A percentile compares a stretch with the other conserved stretches of the same genome.
phyloP scores from a whole-genome alignment of 2,113 vertebrate species.

The Apodemus sylvaticus region DNA sequence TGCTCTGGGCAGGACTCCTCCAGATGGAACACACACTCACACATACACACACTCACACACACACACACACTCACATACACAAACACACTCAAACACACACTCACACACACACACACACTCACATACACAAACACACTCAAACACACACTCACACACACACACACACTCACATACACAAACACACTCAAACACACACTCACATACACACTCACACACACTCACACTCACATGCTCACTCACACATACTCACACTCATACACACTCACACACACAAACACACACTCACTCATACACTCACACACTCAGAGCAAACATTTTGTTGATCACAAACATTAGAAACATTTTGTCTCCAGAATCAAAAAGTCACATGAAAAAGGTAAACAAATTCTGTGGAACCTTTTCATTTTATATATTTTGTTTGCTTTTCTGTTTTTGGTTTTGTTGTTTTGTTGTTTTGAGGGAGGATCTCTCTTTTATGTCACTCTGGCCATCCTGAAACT shows the following conservation, averaged over 20 bases:
- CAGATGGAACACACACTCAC: not conserved
- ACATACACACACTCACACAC: not conserved
- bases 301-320: too few species aligned
- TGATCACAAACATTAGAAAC: not conserved
- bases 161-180: too few species aligned
- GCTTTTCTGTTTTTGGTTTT: not conserved
- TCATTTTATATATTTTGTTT: not conserved
- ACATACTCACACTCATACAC: too few species aligned
- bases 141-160: too few species aligned
- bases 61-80: too few species aligned
- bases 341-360: not conserved
- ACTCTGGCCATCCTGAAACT: not conserved
- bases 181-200: too few species aligned
- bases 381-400: not conserved
- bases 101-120: not conserved
- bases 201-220: too few species aligned
- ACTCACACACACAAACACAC: too few species aligned
- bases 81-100: too few species aligned
- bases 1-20: not conserved
- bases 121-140: too few species aligned
- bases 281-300: too few species aligned
- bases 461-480: not conserved
- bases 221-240: too few species aligned
- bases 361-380: not conserved
- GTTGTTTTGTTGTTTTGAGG: not conserved